Percentiles rank a stretch among this genome's conserved stretches.
These are phyloP conservation scores for Drosophila differens DNA, from an alignment of 2,888 invertebrate genomes.

Conservation along the genomic window DNA sequence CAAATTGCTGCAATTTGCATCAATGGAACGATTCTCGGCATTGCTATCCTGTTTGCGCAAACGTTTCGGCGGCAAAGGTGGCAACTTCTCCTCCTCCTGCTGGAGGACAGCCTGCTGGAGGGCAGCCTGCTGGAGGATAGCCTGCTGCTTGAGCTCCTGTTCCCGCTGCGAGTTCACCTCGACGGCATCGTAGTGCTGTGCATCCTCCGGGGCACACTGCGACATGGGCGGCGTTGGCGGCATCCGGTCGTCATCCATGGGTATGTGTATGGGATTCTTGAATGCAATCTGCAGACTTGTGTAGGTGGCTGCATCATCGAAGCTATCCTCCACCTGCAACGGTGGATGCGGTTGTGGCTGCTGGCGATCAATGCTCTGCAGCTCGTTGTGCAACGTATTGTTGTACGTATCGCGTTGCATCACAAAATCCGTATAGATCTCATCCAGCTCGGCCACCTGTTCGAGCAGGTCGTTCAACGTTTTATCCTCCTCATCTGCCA, in stretches of 20 bases:
- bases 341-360: constrained; percentile 35
- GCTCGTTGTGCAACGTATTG: constrained; percentile 81
- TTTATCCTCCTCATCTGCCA: constrained; percentile 86
- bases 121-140: constrained; percentile 21
- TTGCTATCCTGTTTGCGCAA: constrained; percentile 87
- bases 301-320: constrained; percentile 92
- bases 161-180: constrained; percentile 83
- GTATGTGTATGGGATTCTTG: constrained; percentile 92
- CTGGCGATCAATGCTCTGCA: constrained; percentile 66
- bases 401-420: constrained; percentile 87
- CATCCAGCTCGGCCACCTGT: constrained; percentile 92
- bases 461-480: constrained; percentile 90
- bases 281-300: constrained; percentile 94
- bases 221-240: constrained; percentile 84
- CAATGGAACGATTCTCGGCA: constrained; percentile 82
- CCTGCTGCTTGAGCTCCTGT: constrained; percentile 77
- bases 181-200: constrained; percentile 85
- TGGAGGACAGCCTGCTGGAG: constrained; percentile 26
- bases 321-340: constrained; percentile 88
- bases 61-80: constrained; percentile 93
- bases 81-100: constrained; percentile 87
- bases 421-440: constrained; percentile 91
- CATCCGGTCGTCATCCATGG: constrained; percentile 87
- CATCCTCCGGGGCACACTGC: constrained; percentile 84
- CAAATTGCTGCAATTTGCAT: constrained; percentile 65